These are phyloP conservation scores for Acanthornis magna DNA, from an alignment of 2,797 vertebrate genomes.

Conservation along the genomic window DNA sequence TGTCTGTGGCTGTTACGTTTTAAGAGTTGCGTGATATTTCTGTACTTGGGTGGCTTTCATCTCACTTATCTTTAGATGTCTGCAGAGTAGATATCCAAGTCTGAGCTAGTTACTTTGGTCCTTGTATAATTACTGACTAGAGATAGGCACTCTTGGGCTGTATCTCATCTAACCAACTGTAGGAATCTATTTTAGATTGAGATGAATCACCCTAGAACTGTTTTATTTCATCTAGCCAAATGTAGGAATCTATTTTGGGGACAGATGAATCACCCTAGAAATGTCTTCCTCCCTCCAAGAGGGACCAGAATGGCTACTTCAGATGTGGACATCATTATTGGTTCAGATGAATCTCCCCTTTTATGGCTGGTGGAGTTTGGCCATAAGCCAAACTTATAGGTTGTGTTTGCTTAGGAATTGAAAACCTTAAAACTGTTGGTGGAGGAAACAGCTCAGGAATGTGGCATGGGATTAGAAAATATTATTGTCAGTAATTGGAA, in stretches of 20 bases:
- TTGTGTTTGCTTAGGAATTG: not conserved
- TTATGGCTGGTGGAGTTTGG: not conserved
- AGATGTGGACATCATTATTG: not conserved
- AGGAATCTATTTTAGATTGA: constrained; percentile 51
- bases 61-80: not conserved
- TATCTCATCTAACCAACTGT: not conserved
- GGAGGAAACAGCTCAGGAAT: not conserved
- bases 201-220: constrained; percentile 52
- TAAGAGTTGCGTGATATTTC: not conserved
- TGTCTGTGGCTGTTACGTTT: not conserved
- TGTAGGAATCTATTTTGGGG: constrained; percentile 30
- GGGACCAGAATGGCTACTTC: not conserved
- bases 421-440: not conserved
- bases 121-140: not conserved
- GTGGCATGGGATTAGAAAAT: not conserved
- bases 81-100: not conserved
- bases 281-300: not conserved
- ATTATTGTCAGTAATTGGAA: not conserved
- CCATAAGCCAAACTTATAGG: not conserved
- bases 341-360: not conserved
- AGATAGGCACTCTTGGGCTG: not conserved
- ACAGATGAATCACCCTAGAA: constrained; percentile 37
- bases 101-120: not conserved
- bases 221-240: constrained; percentile 36
- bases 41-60: not conserved